Percentiles rank a stretch among this genome's conserved stretches.
Evolutionary conservation across 2,797 vertebrate species (phyloP).

Genomic region (Argyrosomus regius): DNA sequence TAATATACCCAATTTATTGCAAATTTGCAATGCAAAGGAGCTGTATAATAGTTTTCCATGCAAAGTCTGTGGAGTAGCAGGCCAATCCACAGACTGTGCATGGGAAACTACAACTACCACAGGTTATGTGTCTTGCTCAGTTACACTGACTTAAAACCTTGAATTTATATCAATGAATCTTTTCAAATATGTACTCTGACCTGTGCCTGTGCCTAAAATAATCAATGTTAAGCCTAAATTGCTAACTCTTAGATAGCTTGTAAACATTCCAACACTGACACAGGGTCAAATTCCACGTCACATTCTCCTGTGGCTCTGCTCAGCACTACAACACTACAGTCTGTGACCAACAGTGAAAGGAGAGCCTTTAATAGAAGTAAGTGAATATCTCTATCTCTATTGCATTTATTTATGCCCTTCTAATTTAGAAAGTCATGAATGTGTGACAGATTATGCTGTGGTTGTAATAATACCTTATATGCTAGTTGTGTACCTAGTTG

Average conservation of each 20-base stretch:
- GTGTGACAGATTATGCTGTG: neutral
- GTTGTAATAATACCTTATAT: neutral
- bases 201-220: slow-evolving; percentile 19
- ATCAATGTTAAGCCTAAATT: slow-evolving; percentile 16
- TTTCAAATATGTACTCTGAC: slow-evolving; percentile 11
- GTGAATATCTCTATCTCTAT: slow-evolving; percentile 15
- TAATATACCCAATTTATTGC: neutral
- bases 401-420: slow-evolving; percentile 6
- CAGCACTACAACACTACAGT: slow-evolving; percentile 12
- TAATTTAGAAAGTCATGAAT: neutral
- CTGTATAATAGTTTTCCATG: neutral
- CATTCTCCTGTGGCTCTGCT: slow-evolving; percentile 11
- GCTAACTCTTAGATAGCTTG: slow-evolving; percentile 18
- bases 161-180: neutral
- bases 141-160: neutral
- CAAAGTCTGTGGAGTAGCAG: neutral
- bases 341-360: slow-evolving; percentile 1
- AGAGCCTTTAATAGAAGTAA: slow-evolving; percentile 36
- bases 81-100: too few species aligned
- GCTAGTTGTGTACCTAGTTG: neutral
- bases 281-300: slow-evolving; percentile 77
- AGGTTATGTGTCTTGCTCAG: neutral
- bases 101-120: neutral
- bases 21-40: neutral
- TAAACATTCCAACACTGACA: slow-evolving; percentile 70